Evolutionary conservation across 2,888 invertebrate species (phyloP), one percentile per base, ranked within the genome.

Genomic region (Tachina fera): DNA sequence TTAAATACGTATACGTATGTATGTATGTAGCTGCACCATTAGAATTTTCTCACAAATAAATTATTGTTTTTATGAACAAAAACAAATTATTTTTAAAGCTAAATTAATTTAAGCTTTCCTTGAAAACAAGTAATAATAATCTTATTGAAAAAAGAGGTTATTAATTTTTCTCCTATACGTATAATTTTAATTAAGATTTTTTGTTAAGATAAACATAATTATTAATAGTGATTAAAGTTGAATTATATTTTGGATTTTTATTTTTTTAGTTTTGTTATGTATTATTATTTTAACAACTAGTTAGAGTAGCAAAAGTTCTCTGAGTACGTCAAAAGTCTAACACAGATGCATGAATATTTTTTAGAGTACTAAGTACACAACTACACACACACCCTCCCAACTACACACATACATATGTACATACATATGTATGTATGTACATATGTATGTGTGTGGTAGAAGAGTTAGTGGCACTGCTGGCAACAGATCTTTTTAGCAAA

Each of bases 31-130:
- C 56, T 1, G 41, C 4, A n/a, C 14, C 13, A 58, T 68, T 61
- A 68, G 22, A 53, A 81, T 41, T 68, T 75, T 81, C 75, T 53
- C 81, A 81, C 68, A 81, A 68, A 53, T 68, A 60, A 75, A 75
- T 75, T 81, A 68, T 75, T 61, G 61, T 60, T 67, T 60, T 67
- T 70, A 75, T 68, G 22, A 75, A 61, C 19, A 75, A 68, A 68
- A 51, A 75, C 14, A 58, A 78, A 61, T 70, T 51, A 45, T 31
- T 61, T 70, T 49, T 41, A 22, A 77, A 76, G 13, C n/a, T 68
- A 58, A 49, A 51, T 61, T 70, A n/a, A 79, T 22, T 61, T 49
- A 31, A 41, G 56, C 3, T 70, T 43, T 49, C 49, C 65, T 67
- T 67, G 65, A 67, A 49, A n/a, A n/a, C n/a, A 19, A 49, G 31